Percentiles rank a stretch among this genome's conserved stretches.
Conservation (phyloP, 1,140 invertebrate species). For the Battus philenor region DNA sequence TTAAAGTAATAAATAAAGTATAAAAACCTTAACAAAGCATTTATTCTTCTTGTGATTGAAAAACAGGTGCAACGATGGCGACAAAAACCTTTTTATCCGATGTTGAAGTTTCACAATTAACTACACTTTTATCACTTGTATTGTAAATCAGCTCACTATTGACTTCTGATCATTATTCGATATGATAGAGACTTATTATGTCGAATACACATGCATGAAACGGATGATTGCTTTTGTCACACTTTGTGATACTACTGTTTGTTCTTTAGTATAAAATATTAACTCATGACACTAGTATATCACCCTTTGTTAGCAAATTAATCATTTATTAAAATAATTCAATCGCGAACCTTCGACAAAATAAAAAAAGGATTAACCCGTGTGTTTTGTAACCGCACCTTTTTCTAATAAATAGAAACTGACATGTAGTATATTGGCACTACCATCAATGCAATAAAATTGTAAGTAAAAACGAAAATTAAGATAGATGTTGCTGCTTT, state of each 20-base stretch:
- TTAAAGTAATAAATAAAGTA: constrained; percentile 15
- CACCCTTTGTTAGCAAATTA: constrained; percentile 31
- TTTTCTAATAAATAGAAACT: constrained; percentile 13
- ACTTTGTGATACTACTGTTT: constrained; percentile 58
- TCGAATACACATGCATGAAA: constrained; percentile 53
- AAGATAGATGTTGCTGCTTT: too few species aligned
- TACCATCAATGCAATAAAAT: neutral
- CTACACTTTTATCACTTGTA: constrained; percentile 36
- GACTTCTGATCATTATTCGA: constrained; percentile 25
- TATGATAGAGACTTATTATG: constrained; percentile 28
- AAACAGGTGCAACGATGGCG: constrained; percentile 40
- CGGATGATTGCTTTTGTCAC: constrained; percentile 56
- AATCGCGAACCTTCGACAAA: constrained; percentile 1
- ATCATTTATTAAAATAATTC: constrained; percentile 37
- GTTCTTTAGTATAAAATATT: constrained; percentile 37
- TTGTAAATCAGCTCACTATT: constrained; percentile 23
- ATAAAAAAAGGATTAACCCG: neutral
- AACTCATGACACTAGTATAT: too few species aligned
- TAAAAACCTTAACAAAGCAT: constrained; percentile 69
- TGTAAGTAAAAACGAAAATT: too few species aligned
- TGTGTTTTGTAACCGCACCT: constrained; percentile 16
- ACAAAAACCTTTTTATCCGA: constrained; percentile 27
- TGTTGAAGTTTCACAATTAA: constrained; percentile 34
- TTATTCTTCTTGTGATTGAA: constrained; percentile 53
- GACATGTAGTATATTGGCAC: constrained; percentile 8